Base-by-base conservation (phyloP, 2,797 vertebrate genomes). In the Neosilurus mollespiculum region DNA sequence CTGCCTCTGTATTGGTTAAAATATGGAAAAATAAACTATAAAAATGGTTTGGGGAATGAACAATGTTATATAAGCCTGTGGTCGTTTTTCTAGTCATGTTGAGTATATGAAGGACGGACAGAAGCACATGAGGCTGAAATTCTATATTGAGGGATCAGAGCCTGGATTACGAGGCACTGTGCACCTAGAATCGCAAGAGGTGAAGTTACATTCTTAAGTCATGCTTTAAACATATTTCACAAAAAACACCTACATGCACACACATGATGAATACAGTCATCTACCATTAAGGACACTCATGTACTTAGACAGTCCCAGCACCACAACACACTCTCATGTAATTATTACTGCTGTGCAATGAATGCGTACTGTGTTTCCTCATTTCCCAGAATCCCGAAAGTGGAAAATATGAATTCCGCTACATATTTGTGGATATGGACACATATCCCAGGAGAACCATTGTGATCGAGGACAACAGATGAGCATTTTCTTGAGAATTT, bases 61-160 rank as follows among this genome's bases (percentile, higher is more conserved):
- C 0, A 4, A 43, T 43, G 14, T 66, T 22, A 22, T 54, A 43
- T 58, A 64, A 20, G 34, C 26, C 78, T 7, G 81, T 20, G 80
- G 0, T 84, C 85, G 75, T 66, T 20, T 62, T 84, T n/a, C 51
- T 85, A 99, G 98, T 89, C 96, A 98, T 79, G 2, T 91, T 49
- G 96, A 97, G 83, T 98, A 95, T 53, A 1, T 93, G 70, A 98
- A 96, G 92, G 94, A 98, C 0, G 96, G 96, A 69, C 86, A 95
- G 86, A 98, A 96, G 87, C 91, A 96, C 37, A 95, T 97, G 93
- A 95, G 95, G 69, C 91, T 99, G 51, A 98, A 96, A 90, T 99
- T 99, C 93, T 98, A 98, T 91, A 98, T 99, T 12, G 94, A 98
- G 87, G 97, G 98, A 26, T 95, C 94, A 0, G 97, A 98, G 90